phyloP scores from a whole-genome alignment of 2,888 invertebrate species.

The Brenthis daphne region DNA sequence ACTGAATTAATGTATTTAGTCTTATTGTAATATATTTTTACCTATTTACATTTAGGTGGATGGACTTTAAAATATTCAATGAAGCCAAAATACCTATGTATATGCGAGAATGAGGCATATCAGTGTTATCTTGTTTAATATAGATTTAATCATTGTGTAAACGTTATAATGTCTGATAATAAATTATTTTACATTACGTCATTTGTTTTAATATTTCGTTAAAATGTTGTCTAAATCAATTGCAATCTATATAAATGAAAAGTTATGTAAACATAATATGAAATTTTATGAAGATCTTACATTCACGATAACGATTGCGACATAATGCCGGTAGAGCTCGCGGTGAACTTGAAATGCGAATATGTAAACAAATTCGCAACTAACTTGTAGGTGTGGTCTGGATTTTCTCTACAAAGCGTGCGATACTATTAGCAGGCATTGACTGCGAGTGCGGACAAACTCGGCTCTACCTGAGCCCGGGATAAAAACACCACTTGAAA shows the following conservation, averaged over 20 bases:
- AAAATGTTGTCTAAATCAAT: conserved; percentile 9
- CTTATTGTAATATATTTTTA: neutral
- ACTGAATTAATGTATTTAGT: neutral
- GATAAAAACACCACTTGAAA: conserved; percentile 79
- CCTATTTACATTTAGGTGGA: neutral
- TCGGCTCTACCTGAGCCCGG: conserved; percentile 54
- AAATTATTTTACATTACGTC: conserved; percentile 15
- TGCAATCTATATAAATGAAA: neutral
- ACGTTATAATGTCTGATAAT: conserved; percentile 12
- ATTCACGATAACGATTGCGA: conserved; percentile 45
- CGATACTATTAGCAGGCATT: conserved; percentile 54
- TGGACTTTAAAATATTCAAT: conserved; percentile 4
- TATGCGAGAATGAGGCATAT: conserved; percentile 15
- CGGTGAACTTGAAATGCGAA: conserved; percentile 29
- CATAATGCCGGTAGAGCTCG: conserved; percentile 9
- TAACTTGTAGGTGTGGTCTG: conserved; percentile 49
- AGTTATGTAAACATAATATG: conserved; percentile 51
- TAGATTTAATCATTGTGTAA: conserved; percentile 26
- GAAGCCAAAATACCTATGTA: neutral
- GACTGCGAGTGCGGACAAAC: conserved; percentile 37
- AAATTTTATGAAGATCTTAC: conserved; percentile 56
- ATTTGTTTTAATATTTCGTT: conserved; percentile 10
- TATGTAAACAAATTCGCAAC: conserved; percentile 45
- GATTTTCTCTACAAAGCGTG: conserved; percentile 41
- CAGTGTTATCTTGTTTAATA: conserved; percentile 22